Base-by-base conservation (phyloP, 2,797 vertebrate species). In the Lophius americanus region DNA sequence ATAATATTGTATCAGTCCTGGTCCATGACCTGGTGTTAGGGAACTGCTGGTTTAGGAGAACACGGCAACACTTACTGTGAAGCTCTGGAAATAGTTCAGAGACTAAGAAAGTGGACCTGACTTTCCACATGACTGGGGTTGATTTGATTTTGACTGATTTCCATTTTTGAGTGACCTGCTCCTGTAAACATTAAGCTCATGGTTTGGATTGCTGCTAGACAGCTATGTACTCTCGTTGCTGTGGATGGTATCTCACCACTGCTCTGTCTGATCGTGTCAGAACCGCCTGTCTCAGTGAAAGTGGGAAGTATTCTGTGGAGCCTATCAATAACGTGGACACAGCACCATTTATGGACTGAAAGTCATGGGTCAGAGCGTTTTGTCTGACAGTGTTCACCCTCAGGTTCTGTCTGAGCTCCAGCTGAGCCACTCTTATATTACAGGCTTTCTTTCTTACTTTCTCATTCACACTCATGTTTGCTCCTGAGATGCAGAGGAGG, bases 341-440 rank as follows among this genome's bases (percentile, higher is more conserved):
- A 43, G 56, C 49, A 70, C 84, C 82, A 83, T 84, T 55, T 89
- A 89, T 82, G 85, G 85, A 63, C 36, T 60, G 11, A 76, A 7
- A 66, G 72, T 63, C 64, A 56, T 53, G 77, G 71, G 57, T 84
- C 81, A 79, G 63, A 76, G 69, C 54, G 13, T 47, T 68, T 0
- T 64, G 37, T 73, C 69, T 36, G 0, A 57, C 64, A 50, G 65
- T 33, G 11, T 70, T 79, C 65, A 32, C 66, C 83, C 75, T 72
- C 73, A 14, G 73, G 73, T 51, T 67, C 23, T 52, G 44, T 60
- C 5, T 58, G 51, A 7, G 2, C 5, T 78, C 54, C 67, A 55
- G 54, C 60, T 69, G 38, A 76, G 50, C 52, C 60, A 36, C 55
- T 66, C 7, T 9, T 33, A 46, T 44, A 72, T 65, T 60, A 58